A percentile compares a stretch with the other conserved stretches of the same genome.
Conservation (phyloP, 2,888 invertebrate genomes). For the Xestia xanthographa region DNA sequence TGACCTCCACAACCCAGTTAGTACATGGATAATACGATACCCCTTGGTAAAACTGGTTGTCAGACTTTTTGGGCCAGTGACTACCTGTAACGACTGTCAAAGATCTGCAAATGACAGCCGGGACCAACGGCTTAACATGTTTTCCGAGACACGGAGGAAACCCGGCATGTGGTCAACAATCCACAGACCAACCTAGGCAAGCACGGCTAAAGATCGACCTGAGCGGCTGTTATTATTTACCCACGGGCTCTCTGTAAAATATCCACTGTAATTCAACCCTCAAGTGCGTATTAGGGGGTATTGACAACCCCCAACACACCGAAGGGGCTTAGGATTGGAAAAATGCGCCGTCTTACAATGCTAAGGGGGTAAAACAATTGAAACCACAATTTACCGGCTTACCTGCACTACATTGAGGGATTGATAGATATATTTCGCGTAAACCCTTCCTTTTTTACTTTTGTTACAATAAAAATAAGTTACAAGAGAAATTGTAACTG, state of each 20-base stretch:
- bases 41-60: no score
- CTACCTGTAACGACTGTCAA: no score
- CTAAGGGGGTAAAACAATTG: conserved; percentile 70
- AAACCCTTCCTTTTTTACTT: background rate
- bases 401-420: conserved; percentile 38
- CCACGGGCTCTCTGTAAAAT: background rate
- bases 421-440: conserved; percentile 30
- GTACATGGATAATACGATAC: no score
- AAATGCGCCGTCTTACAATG: conserved; percentile 58
- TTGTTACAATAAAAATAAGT: background rate
- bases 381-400: conserved; percentile 63
- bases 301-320: conserved; percentile 28
- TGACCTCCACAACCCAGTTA: no score
- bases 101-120: no score
- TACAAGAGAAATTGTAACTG: background rate
- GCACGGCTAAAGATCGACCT: no score
- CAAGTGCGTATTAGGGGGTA: conserved; percentile 43
- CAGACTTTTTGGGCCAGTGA: no score
- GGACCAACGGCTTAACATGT: no score
- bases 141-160: no score
- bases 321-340: conserved; percentile 51
- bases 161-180: no score
- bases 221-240: no score
- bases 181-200: no score
- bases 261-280: conserved; percentile 28